Conservation (phyloP, 2,888 invertebrate genomes). For the Ormyrus nitidulus region DNA sequence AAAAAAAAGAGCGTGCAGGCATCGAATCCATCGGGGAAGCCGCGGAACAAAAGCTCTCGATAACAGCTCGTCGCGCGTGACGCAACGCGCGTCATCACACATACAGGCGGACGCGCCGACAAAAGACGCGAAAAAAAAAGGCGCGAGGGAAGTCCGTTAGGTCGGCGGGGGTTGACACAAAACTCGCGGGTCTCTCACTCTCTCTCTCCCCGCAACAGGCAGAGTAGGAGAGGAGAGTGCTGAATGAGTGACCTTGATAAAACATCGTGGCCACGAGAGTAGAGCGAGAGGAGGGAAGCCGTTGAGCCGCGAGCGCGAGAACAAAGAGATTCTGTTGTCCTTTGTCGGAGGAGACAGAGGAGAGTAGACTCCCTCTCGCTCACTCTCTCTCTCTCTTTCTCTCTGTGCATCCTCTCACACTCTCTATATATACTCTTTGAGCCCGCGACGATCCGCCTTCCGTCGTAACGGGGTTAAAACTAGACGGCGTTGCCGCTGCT, state of each 20-base stretch:
- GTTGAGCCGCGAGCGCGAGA: conserved; percentile 72
- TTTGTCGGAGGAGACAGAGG: conserved; percentile 66
- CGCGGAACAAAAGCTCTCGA: too few relatives aligned
- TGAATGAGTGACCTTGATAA: conserved; percentile 75
- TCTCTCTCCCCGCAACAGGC: conserved; percentile 62
- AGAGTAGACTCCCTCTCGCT: conserved; percentile 61
- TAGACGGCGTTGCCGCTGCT: conserved; percentile 6
- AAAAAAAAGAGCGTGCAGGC: too few relatives aligned
- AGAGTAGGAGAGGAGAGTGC: conserved; percentile 54
- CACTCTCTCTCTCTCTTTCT: conserved; percentile 49
- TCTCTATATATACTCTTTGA: neutral
- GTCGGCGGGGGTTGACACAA: conserved; percentile 2
- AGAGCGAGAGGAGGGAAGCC: conserved; percentile 62
- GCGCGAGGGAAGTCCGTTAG: neutral
- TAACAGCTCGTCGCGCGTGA: too few relatives aligned
- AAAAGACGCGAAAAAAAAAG: neutral
- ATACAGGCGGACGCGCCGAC: too few relatives aligned
- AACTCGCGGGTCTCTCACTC: neutral
- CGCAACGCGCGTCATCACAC: too few relatives aligned
- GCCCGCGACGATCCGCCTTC: conserved; percentile 41
- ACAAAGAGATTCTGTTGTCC: conserved; percentile 74
- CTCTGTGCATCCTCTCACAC: conserved; percentile 30
- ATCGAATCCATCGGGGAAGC: too few relatives aligned
- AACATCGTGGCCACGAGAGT: conserved; percentile 71
- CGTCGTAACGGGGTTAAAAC: conserved; percentile 54